Base-by-base conservation (phyloP, 2,113 vertebrate species). In the Talpa occidentalis region DNA sequence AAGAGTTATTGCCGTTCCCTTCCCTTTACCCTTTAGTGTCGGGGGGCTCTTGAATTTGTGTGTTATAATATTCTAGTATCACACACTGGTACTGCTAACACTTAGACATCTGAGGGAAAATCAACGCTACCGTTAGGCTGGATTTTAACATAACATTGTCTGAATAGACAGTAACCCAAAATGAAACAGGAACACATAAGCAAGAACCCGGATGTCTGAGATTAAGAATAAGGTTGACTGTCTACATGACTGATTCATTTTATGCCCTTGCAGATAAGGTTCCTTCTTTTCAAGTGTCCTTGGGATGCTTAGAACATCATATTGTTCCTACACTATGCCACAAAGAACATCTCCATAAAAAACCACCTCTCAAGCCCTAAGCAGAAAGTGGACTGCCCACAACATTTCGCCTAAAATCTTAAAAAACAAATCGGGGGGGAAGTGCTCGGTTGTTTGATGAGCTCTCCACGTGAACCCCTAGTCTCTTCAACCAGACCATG, bases 321-420 rank as follows among this genome's bases (percentile, higher is more conserved):
- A 78, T 83, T 60, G 60, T 74, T 79, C 60, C 19, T 76, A 21
- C 76, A 87, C 19, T 56, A 32, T 37, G 60, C 66, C 40, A n/a
- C 84, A 91, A 47, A 93, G 76, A 94, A 72, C 52, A 83, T 67
- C 44, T 82, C 70, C 84, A 42, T 82, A 37, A 91, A 52, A 52
- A 94, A 86, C 42, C 5, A 17, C 40, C 40, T 32, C 35, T 1
- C 17, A 62, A n/a, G 42, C 59, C 67, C 54, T 35, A 62, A 76
- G 66, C 5, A 90, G 72, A 80, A 87, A 77, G 73, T 69, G 8
- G 22, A 24, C 44, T 70, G 49, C 28, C 77, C 73, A 81, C n/a
- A 59, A 17, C 28, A 14, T 87, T 67, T 90, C 72, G 78, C 77
- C 60, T 35, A 69, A 74, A 89, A 83, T 17, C n/a, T 90, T 81